Conservation (phyloP, 1,140 invertebrate species). For the Meloidogyne floridensis region DNA sequence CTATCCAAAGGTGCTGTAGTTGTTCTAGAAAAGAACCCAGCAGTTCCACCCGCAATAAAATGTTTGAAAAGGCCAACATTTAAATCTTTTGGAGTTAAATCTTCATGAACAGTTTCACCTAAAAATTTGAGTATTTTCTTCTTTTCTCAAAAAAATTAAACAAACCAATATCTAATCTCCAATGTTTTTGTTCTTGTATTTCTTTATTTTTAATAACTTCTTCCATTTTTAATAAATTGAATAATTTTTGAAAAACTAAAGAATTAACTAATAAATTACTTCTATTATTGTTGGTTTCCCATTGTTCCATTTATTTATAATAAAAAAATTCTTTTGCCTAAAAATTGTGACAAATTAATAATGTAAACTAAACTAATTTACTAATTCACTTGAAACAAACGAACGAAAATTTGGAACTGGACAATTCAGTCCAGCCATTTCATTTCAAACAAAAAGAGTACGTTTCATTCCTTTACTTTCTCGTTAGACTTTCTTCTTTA, state of each 20-base stretch:
- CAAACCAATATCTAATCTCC: not conserved
- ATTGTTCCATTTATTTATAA: not conserved
- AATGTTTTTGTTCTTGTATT: not conserved
- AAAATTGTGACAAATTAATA: no score
- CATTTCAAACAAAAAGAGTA: no score
- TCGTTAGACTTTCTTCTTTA: no score
- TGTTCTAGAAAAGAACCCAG: constrained; percentile 91
- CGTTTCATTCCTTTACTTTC: no score
- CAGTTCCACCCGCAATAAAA: constrained; percentile 89
- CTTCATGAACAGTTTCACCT: constrained; percentile 8
- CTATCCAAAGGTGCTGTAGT: constrained; percentile 94
- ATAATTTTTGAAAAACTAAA: not conserved
- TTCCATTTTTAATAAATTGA: not conserved
- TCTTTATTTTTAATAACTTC: not conserved
- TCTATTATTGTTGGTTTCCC: not conserved
- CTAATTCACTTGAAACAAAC: no score
- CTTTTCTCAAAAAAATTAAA: not conserved
- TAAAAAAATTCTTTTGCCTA: no score
- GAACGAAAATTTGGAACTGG: no score
- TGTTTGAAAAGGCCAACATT: constrained; percentile 97
- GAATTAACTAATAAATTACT: not conserved
- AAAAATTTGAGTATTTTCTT: not conserved
- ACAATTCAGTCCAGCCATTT: no score
- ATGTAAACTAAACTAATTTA: no score
- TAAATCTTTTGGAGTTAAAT: constrained; percentile 76